A percentile compares a stretch with the other conserved stretches of the same genome.
These are phyloP conservation scores for Eumacrocentrus americanus DNA, from an alignment of 2,888 invertebrate species.

Conservation along the genomic window DNA sequence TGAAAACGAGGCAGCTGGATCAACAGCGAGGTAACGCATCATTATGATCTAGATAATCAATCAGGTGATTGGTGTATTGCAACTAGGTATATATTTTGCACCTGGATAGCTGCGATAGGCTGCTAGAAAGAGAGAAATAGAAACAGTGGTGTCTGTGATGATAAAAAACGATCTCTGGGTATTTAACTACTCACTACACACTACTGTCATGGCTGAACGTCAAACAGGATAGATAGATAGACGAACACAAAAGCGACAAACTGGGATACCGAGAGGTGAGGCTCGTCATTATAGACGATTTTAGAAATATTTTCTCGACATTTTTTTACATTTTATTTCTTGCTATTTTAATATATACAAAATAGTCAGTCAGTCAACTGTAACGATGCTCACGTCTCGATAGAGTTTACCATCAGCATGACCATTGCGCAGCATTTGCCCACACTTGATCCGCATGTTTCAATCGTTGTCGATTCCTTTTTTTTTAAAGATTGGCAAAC, in stretches of 20 bases:
- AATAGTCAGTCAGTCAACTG: background rate
- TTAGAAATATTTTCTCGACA: too few species aligned
- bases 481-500: background rate
- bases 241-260: conserved; percentile 61
- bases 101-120: conserved; percentile 63
- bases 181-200: conserved; percentile 58
- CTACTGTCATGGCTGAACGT: conserved; percentile 57
- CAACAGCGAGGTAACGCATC: conserved; percentile 21
- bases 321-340: too few species aligned
- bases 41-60: conserved; percentile 39
- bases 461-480: conserved; percentile 7
- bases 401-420: conserved; percentile 42
- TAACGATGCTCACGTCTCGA: conserved; percentile 34
- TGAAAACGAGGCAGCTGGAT: conserved; percentile 26
- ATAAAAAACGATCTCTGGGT: conserved; percentile 58
- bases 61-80: conserved; percentile 59
- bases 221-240: conserved; percentile 51
- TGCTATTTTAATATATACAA: background rate
- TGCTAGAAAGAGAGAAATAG: conserved; percentile 62
- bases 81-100: conserved; percentile 55
- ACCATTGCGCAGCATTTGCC: conserved; percentile 60
- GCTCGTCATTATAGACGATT: too few species aligned
- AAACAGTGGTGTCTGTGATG: conserved; percentile 61
- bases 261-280: conserved; percentile 37
- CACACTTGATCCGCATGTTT: conserved; percentile 43